Percentiles rank a stretch among this genome's conserved stretches.
phyloP scores from a whole-genome alignment of 2,888 invertebrate genomes.

The Calliopum simillimum region DNA sequence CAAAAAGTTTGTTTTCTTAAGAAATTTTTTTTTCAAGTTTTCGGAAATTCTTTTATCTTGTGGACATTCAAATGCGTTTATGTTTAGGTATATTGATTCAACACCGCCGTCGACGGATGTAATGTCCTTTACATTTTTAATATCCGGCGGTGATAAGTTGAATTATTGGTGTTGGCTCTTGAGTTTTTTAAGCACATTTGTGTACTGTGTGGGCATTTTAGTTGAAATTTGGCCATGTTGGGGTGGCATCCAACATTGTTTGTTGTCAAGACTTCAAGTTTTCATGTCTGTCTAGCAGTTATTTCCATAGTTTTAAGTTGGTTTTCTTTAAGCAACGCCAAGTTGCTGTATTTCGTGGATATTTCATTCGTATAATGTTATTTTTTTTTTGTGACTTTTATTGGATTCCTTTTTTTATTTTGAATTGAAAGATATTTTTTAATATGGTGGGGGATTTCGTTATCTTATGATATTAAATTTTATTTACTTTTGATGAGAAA shows the following conservation, averaged over 20 bases:
- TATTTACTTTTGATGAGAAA: conserved; percentile 35
- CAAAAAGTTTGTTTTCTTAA: too few species aligned
- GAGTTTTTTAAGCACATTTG: conserved; percentile 21
- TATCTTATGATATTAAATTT: conserved; percentile 43
- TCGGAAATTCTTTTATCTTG: conserved; percentile 18
- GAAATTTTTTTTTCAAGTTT: background rate
- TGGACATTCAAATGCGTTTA: conserved; percentile 52
- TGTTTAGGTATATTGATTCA: conserved; percentile 43
- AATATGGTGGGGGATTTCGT: background rate
- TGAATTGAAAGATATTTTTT: background rate
- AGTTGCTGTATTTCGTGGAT: background rate
- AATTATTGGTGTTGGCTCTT: conserved; percentile 57
- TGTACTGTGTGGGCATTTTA: background rate
- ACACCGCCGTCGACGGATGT: conserved; percentile 45
- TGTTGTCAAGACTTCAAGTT: too few species aligned
- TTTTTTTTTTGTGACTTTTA: conserved; percentile 41
- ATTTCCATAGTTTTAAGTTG: conserved; percentile 1
- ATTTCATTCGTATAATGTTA: conserved; percentile 1
- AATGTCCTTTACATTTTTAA: conserved; percentile 62
- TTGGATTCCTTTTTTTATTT: conserved; percentile 32
- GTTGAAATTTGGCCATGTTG: too few species aligned
- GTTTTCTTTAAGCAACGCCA: conserved; percentile 16
- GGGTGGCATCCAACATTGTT: too few species aligned
- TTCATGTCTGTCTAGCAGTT: too few species aligned
- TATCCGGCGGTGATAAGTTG: conserved; percentile 66